Percentiles rank a stretch among this genome's conserved stretches.
Evolutionary conservation across 2,888 invertebrate species (phyloP).

Genomic region (Entomobrya proxima): DNA sequence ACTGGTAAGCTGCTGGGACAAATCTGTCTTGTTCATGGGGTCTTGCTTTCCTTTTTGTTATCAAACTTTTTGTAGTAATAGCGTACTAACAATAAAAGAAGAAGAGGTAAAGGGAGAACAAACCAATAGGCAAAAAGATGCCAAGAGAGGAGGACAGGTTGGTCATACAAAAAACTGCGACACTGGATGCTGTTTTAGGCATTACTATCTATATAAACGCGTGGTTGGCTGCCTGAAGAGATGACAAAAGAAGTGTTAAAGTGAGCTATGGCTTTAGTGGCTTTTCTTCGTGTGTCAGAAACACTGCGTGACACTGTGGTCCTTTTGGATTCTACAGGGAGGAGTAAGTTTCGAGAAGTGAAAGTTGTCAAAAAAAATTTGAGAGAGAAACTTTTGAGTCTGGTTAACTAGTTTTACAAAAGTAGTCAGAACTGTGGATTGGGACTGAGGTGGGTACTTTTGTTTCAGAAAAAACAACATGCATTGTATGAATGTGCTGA

Average conservation of each 20-base stretch:
- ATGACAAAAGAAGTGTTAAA: constrained; percentile 4
- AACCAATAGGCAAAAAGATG: neutral
- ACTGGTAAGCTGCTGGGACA: constrained; percentile 9
- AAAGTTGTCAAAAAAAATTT: constrained; percentile 29
- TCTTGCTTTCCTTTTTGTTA: neutral
- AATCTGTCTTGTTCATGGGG: constrained; percentile 11
- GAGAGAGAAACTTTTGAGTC: constrained; percentile 1
- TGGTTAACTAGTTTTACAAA: constrained; percentile 5
- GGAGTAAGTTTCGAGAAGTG: neutral
- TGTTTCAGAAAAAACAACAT: constrained; percentile 1
- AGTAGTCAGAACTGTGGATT: neutral
- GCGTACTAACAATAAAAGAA: neutral
- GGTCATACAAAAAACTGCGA: constrained; percentile 7
- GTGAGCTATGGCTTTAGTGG: constrained; percentile 19
- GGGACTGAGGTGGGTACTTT: neutral
- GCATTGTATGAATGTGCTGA: neutral
- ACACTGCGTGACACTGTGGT: constrained; percentile 19
- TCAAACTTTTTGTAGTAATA: constrained; percentile 9
- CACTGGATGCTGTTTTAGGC: too few relatives aligned
- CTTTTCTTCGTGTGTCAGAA: neutral
- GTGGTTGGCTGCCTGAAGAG: neutral
- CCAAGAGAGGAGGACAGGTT: constrained; percentile 20
- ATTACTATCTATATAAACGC: neutral
- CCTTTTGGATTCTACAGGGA: neutral
- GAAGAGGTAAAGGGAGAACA: too few relatives aligned